Base-by-base conservation (phyloP, 2,797 vertebrate genomes). In the Chrysolophus pictus region DNA sequence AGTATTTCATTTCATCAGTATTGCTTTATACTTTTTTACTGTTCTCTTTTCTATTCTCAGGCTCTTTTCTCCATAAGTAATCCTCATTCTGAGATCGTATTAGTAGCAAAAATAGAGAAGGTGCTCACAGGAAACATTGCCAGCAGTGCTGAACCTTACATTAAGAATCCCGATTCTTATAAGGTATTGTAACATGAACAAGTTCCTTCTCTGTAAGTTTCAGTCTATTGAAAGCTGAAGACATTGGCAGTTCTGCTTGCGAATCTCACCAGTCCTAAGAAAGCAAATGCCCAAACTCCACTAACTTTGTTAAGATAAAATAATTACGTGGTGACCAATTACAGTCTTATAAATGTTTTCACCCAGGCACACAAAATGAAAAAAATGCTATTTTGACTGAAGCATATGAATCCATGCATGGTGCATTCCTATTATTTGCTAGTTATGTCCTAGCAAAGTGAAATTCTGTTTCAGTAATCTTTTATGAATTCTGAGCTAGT, bases 71-170 rank as follows among this genome's bases (percentile, higher is more conserved):
- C 99, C 33, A 98, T 99, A 96, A 99, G 98, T 80, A 99, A 99
- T 95, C 98, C 99, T 9, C 99, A 99, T 96, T 98, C 98, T 6
- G 99, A 99, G 91, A 99, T 99, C 13, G 98, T 99, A 78, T 97
- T 99, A 96, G 98, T 99, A 96, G 99, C 99, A 90, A 98, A 98
- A 97, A 98, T 99, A 81, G 99, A 99, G 95, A 99, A 99, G 96
- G 98, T 99, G 89, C 98, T 99, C 71, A 99, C 98, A 77, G 99
- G 99, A 97, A 99, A 99, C 90, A 99, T 99, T 82, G 96, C 99
- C 63, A 98, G 97, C 91, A 98, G 98, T 47, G 98, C 98, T 11
- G 99, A 99, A 76, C 99, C 99, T 71, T 99, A 99, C 77, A 98
- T 99, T 94, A 99, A 99, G 97, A 99, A 99, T 89, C 98, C 99